Percentiles rank a stretch among this genome's conserved stretches.
Conservation (phyloP, 2,888 invertebrate genomes). For the Eupithecia subfuscata region DNA sequence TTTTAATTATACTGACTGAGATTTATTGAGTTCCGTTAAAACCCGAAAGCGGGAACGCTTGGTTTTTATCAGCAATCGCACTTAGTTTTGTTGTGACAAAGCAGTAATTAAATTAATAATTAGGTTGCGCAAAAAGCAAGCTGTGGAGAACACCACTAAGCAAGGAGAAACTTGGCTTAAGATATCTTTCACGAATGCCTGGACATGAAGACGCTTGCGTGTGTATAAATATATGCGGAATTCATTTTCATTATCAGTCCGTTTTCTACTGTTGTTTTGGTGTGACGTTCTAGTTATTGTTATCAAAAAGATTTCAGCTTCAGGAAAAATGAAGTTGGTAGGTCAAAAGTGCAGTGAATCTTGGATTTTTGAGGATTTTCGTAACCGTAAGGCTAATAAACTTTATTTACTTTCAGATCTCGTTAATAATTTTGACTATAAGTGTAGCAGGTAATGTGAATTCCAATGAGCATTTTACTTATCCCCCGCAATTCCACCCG, state of each 20-base stretch:
- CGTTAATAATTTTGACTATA: conserved; percentile 59
- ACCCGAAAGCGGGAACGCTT: neutral
- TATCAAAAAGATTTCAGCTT: conserved; percentile 62
- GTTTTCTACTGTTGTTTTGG: conserved; percentile 71
- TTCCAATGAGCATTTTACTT: conserved; percentile 67
- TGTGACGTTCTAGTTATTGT: conserved; percentile 69
- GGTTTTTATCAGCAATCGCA: conserved; percentile 10
- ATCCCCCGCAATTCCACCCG: conserved; percentile 68
- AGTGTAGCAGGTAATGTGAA: conserved; percentile 55
- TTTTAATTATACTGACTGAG: conserved; percentile 55
- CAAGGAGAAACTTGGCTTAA: conserved; percentile 72
- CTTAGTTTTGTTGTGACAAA: conserved; percentile 6
- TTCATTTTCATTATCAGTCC: conserved; percentile 82
- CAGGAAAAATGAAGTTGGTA: conserved; percentile 79
- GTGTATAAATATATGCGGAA: conserved; percentile 83
- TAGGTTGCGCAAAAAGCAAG: conserved; percentile 35
- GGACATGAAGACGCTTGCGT: conserved; percentile 71
- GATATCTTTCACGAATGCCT: conserved; percentile 82
- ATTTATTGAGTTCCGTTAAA: conserved; percentile 26
- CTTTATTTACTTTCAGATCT: conserved; percentile 67
- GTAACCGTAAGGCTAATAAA: conserved; percentile 55
- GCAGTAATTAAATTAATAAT: conserved; percentile 32
- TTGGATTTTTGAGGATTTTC: conserved; percentile 50
- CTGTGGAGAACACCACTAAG: conserved; percentile 44
- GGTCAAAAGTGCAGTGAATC: conserved; percentile 65